Conservation (phyloP, 2,888 invertebrate genomes). For the Myathropa florea region DNA sequence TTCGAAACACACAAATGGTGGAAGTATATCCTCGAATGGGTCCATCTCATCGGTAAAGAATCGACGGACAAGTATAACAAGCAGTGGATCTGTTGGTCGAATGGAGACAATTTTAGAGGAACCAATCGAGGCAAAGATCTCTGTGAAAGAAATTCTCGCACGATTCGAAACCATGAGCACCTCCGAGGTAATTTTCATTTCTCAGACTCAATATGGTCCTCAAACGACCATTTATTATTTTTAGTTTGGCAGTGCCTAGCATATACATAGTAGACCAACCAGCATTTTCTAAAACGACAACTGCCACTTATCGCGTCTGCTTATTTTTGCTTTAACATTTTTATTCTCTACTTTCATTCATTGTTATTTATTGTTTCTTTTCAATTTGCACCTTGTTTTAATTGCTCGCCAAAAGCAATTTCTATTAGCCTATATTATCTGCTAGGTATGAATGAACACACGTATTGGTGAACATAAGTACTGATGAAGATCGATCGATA, state of each 20-base stretch:
- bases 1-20: slow-evolving; percentile 6
- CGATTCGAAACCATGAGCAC: slow-evolving; percentile 87
- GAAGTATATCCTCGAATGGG: slow-evolving; percentile 43
- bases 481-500: neutral
- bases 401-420: neutral
- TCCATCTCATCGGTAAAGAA: slow-evolving; percentile 72
- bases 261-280: no score
- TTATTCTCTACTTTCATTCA: no score
- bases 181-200: slow-evolving; percentile 76
- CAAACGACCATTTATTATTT: neutral
- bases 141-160: slow-evolving; percentile 90
- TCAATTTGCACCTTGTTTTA: neutral
- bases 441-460: neutral
- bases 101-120: slow-evolving; percentile 93
- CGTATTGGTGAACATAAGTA: neutral
- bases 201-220: neutral
- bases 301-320: neutral
- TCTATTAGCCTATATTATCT: neutral
- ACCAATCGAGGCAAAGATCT: slow-evolving; percentile 89
- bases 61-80: slow-evolving; percentile 79
- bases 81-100: slow-evolving; percentile 83
- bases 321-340: no score
- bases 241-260: no score
- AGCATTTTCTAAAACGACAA: no score
- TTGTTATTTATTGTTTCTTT: no score